These are phyloP conservation scores for Drosophila nr. perissopoda DNA, from an alignment of 2,888 invertebrate genomes.

Conservation along the genomic window DNA sequence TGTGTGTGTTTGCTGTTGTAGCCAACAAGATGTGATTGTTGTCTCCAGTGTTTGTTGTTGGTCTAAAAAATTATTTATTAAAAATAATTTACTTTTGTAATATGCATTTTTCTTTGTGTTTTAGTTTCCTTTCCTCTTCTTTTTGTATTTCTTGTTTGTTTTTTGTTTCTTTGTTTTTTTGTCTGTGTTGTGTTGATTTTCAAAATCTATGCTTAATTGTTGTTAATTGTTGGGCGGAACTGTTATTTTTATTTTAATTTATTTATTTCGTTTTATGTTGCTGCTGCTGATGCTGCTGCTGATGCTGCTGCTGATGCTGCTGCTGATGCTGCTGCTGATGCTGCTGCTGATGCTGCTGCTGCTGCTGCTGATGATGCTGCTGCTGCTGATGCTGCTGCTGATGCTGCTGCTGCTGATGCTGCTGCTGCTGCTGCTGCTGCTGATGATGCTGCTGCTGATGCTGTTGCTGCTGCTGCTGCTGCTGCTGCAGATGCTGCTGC, in stretches of 20 bases:
- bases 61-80: slow-evolving; percentile 57
- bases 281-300: not conserved
- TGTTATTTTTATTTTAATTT: slow-evolving; percentile 47
- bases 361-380: slow-evolving; percentile 23
- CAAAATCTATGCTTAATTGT: slow-evolving; percentile 75
- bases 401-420: slow-evolving; percentile 31
- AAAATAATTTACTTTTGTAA: slow-evolving; percentile 52
- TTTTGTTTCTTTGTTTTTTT: slow-evolving; percentile 10
- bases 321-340: slow-evolving; percentile 38
- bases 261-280: slow-evolving; percentile 12
- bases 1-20: slow-evolving; percentile 18
- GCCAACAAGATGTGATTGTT: slow-evolving; percentile 30
- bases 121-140: slow-evolving; percentile 8
- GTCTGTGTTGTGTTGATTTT: slow-evolving; percentile 55
- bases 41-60: slow-evolving; percentile 26
- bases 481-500: slow-evolving; percentile 11
- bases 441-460: slow-evolving; percentile 39
- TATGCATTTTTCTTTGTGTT: slow-evolving; percentile 34
- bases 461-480: slow-evolving; percentile 35
- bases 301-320: slow-evolving; percentile 20
- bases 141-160: not conserved
- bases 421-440: slow-evolving; percentile 33
- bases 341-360: slow-evolving; percentile 16
- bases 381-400: slow-evolving; percentile 31
- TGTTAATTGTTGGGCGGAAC: slow-evolving; percentile 77